Conservation (phyloP, 2,797 vertebrate genomes). For the Babyrousa celebensis region DNA sequence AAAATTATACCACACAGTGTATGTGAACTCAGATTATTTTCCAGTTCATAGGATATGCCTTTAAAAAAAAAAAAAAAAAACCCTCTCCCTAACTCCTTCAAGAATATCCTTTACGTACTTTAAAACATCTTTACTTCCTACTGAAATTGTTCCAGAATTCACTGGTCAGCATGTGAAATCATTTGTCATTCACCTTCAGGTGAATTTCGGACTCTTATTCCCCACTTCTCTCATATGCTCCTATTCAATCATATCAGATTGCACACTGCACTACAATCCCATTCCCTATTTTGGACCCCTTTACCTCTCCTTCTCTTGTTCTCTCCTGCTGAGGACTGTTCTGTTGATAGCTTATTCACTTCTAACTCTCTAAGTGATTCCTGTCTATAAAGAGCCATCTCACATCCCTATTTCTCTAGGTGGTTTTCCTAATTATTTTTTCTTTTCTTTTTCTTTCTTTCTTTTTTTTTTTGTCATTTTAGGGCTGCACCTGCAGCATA, state of each 20-base stretch:
- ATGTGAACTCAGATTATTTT: background rate
- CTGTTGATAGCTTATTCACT: background rate
- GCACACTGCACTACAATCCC: background rate
- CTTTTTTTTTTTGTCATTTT: background rate
- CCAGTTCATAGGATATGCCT: background rate
- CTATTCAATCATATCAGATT: background rate
- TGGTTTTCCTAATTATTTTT: background rate
- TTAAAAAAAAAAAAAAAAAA: background rate
- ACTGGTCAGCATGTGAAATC: background rate
- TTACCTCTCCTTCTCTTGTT: background rate
- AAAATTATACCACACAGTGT: background rate
- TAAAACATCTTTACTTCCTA: background rate
- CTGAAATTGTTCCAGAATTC: background rate
- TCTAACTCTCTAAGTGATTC: background rate
- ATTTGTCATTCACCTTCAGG: background rate
- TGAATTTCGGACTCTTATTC: background rate
- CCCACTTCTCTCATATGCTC: background rate
- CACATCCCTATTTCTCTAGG: background rate
- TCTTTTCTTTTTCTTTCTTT: background rate
- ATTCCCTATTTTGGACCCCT: background rate
- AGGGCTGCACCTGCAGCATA: too few relatives aligned
- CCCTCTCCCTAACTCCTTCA: background rate
- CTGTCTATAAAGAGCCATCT: background rate
- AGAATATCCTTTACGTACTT: background rate
- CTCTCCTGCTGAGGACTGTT: background rate